phyloP scores from a whole-genome alignment of 1,140 invertebrate genomes.

The Bombus fervidus region DNA sequence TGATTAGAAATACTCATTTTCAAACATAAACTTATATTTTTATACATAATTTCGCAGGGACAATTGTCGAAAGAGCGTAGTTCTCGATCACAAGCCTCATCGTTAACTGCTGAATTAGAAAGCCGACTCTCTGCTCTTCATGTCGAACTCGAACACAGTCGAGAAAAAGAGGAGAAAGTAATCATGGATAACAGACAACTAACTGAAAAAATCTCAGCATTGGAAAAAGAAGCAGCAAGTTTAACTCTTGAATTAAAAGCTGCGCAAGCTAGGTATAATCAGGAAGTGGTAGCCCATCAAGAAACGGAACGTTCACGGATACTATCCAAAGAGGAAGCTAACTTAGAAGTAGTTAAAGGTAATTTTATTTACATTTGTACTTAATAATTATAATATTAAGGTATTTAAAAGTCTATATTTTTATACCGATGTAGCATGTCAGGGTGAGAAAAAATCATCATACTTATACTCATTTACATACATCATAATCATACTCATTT shows the following conservation, averaged over 20 bases:
- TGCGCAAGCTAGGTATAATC: conserved; percentile 92
- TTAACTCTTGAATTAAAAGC: conserved; percentile 94
- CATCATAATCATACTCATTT: too few relatives aligned
- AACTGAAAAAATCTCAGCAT: conserved; percentile 89
- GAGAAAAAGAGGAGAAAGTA: conserved; percentile 88
- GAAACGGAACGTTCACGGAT: conserved; percentile 93
- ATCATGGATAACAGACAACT: conserved; percentile 90
- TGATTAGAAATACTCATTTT: neutral
- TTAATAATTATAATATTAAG: conserved; percentile 1
- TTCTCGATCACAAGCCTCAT: conserved; percentile 87
- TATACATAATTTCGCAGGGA: conserved; percentile 76
- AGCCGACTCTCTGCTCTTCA: conserved; percentile 88
- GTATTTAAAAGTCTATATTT: conserved; percentile 13
- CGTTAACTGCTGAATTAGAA: conserved; percentile 90
- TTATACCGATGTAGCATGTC: conserved; percentile 31
- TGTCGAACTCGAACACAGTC: conserved; percentile 89
- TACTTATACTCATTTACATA: too few relatives aligned
- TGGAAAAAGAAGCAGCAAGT: conserved; percentile 95
- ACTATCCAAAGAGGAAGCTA: conserved; percentile 94
- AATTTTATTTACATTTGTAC: conserved; percentile 61
- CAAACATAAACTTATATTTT: neutral
- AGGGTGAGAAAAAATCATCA: conserved; percentile 77
- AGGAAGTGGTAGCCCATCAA: conserved; percentile 94
- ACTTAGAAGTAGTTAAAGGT: conserved; percentile 95
- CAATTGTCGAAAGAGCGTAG: conserved; percentile 93